A percentile compares a stretch with the other conserved stretches of the same genome.
phyloP scores from a whole-genome alignment of 2,113 vertebrate species.

The Chionodraco myersi region DNA sequence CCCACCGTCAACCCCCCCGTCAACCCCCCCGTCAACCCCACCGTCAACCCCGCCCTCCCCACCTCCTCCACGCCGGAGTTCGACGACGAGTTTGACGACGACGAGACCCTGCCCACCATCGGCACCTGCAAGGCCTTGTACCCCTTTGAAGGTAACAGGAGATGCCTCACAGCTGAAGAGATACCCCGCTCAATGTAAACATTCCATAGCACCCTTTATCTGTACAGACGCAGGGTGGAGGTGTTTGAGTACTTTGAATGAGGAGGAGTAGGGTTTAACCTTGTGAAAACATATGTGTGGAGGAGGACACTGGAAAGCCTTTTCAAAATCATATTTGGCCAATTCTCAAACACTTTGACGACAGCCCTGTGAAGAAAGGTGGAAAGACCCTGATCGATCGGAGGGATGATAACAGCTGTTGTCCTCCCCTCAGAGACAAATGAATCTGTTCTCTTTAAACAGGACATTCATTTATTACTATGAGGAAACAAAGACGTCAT shows the following conservation, averaged over 20 bases:
- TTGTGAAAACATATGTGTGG: slow-evolving; percentile 29
- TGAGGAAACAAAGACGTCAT: neutral
- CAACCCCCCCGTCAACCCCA: slow-evolving; percentile 81
- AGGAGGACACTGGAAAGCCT: slow-evolving; percentile 23
- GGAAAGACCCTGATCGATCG: neutral
- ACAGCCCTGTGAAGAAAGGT: neutral
- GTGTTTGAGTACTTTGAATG: slow-evolving; percentile 11
- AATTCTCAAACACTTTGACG: neutral
- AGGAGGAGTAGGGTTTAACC: slow-evolving; percentile 9
- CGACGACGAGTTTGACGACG: slow-evolving; percentile 95
- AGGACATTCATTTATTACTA: neutral
- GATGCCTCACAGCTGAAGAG: too few species aligned
- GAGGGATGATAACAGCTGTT: neutral
- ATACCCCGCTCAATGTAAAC: neutral
- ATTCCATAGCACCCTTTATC: neutral
- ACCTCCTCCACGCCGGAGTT: slow-evolving; percentile 86
- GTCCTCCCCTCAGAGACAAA: neutral
- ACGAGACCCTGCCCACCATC: slow-evolving; percentile 93
- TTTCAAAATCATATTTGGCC: neutral
- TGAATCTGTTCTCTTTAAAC: neutral
- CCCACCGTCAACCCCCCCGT: slow-evolving; percentile 81
- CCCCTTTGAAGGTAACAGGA: slow-evolving; percentile 92
- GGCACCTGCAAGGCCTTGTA: slow-evolving; percentile 97
- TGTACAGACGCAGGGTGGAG: neutral
- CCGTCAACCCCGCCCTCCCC: slow-evolving; percentile 23